Conservation (phyloP, 1,140 invertebrate genomes). For the Drosophila pallidifrons region DNA sequence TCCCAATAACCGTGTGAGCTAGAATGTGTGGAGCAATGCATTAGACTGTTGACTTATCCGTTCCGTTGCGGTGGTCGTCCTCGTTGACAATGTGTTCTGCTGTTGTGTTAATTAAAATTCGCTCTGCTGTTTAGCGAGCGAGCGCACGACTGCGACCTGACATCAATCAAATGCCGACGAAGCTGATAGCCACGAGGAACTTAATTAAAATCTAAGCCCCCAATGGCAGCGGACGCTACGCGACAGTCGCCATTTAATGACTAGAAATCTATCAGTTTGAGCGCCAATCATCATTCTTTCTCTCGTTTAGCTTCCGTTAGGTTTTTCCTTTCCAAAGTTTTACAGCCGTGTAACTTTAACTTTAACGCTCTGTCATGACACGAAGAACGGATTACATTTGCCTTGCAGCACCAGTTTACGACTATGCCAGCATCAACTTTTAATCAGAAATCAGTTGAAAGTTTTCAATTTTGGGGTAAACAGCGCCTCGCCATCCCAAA, state of each 20-base stretch:
- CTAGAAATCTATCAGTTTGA: conserved; percentile 19
- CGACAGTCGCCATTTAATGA: conserved; percentile 4
- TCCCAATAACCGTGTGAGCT: background rate
- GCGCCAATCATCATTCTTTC: conserved; percentile 27
- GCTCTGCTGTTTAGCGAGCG: conserved; percentile 17
- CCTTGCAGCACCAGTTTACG: conserved; percentile 14
- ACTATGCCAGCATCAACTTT: conserved; percentile 51
- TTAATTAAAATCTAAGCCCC: conserved; percentile 44
- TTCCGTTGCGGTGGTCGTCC: too few relatives aligned
- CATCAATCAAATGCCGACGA: conserved; percentile 34
- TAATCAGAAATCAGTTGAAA: conserved; percentile 76
- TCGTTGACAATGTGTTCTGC: background rate
- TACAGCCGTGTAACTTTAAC: conserved; percentile 12
- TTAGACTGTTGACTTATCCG: conserved; percentile 1
- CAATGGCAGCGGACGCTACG: background rate
- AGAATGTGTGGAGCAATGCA: background rate
- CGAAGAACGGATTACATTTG: conserved; percentile 51
- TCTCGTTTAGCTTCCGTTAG: conserved; percentile 15
- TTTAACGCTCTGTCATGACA: conserved; percentile 37
- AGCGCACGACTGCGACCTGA: background rate
- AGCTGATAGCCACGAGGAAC: conserved; percentile 2
- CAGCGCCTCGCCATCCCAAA: conserved; percentile 30
- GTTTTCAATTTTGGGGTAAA: conserved; percentile 47
- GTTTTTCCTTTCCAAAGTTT: conserved; percentile 28
- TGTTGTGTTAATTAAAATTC: conserved; percentile 51